These are phyloP conservation scores for Zosterops borbonicus DNA, from an alignment of 2,113 vertebrate species.

Conservation along the genomic window DNA sequence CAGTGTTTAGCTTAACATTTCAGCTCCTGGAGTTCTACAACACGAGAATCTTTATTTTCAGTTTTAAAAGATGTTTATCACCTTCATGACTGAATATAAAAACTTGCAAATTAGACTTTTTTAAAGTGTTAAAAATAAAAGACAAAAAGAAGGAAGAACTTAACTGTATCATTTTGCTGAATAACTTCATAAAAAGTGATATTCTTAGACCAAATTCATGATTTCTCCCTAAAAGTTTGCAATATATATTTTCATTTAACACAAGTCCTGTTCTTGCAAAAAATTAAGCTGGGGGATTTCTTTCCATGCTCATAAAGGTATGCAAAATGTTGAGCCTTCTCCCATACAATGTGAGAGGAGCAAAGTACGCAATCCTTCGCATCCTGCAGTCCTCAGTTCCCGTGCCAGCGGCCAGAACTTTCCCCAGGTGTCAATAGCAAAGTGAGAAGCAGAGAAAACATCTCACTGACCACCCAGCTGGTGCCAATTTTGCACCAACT, in stretches of 20 bases:
- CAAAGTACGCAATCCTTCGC: background rate
- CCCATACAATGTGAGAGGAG: rapidly evolving
- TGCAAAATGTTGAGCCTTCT: background rate
- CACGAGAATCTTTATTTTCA: background rate
- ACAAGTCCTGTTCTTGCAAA: background rate
- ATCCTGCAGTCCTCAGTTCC: background rate
- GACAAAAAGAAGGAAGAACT: background rate
- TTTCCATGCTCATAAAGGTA: background rate
- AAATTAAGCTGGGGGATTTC: background rate
- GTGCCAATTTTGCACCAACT: background rate
- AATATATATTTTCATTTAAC: background rate
- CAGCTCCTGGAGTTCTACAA: background rate
- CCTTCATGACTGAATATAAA: background rate
- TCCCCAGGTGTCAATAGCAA: background rate
- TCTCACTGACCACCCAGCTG: background rate
- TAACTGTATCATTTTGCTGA: background rate
- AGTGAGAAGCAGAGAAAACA: background rate
- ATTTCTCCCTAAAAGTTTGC: background rate
- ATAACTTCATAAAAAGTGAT: background rate
- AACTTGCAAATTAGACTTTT: background rate
- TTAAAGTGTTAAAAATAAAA: background rate
- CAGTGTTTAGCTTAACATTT: background rate
- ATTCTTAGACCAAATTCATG: background rate
- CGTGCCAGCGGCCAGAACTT: rapidly evolving
- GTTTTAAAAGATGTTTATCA: background rate